These are phyloP conservation scores for Aspidoscelis tigris DNA, from an alignment of 2,113 vertebrate genomes.

Conservation along the genomic window DNA sequence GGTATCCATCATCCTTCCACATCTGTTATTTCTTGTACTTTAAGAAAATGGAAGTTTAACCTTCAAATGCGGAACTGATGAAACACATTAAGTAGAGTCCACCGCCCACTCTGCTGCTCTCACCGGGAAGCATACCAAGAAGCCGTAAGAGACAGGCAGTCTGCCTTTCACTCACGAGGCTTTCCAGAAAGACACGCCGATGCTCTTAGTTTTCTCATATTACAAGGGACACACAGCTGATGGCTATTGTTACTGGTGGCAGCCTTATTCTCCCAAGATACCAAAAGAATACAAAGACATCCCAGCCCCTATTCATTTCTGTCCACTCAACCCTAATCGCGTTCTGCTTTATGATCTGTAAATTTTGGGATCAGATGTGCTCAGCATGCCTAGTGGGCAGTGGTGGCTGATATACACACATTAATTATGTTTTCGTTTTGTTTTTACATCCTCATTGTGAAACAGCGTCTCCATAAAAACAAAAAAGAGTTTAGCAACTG, in stretches of 20 bases:
- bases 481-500: neutral
- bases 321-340: neutral
- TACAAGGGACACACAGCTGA: neutral
- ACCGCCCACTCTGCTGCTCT: slow-evolving; percentile 7
- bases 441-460: neutral
- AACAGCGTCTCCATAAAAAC: neutral
- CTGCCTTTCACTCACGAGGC: neutral
- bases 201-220: slow-evolving; percentile 5
- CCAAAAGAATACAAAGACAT: slow-evolving; percentile 7
- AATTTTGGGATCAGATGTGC: neutral
- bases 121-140: neutral
- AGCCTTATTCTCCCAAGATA: neutral
- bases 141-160: neutral
- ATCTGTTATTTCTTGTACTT: slow-evolving; percentile 23
- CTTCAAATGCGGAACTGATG: slow-evolving; percentile 8
- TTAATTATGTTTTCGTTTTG: too few species aligned
- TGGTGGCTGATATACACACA: neutral
- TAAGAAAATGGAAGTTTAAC: slow-evolving; percentile 19
- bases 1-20: slow-evolving; percentile 14
- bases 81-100: slow-evolving; percentile 22
- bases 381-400: too few species aligned
- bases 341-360: neutral
- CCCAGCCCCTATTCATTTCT: neutral
- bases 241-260: neutral
- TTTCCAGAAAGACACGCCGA: neutral